Evolutionary conservation across 2,797 vertebrate genomes (phyloP).

Genomic region (Scolopax bukidnonensis): DNA sequence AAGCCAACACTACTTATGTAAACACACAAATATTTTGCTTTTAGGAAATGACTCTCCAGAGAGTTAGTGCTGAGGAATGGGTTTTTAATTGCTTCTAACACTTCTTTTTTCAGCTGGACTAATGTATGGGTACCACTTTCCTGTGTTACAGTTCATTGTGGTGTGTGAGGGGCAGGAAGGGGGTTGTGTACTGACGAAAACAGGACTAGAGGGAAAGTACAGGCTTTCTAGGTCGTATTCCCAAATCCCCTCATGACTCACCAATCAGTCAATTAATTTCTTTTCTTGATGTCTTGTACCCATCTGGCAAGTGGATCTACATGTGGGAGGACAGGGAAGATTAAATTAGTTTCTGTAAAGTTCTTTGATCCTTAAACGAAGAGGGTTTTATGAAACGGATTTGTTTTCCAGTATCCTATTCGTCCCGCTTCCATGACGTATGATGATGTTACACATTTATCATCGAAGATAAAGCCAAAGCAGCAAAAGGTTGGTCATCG

Average conservation of each 20-base stretch:
- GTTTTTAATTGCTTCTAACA: neutral
- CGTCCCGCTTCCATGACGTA: slow-evolving; percentile 93
- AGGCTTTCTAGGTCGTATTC: neutral
- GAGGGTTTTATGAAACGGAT: neutral
- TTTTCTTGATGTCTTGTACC: neutral
- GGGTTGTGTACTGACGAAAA: neutral
- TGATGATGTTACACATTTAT: slow-evolving; percentile 88
- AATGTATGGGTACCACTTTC: neutral
- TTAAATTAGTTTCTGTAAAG: neutral
- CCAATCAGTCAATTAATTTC: neutral
- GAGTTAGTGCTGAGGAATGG: neutral
- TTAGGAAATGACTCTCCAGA: neutral
- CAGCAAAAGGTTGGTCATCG: slow-evolving; percentile 88
- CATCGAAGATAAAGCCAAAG: slow-evolving; percentile 96
- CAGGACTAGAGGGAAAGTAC: neutral
- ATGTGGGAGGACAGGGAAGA: neutral
- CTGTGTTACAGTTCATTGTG: neutral
- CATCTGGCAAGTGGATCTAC: neutral
- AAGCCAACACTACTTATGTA: neutral
- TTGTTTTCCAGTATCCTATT: slow-evolving; percentile 88
- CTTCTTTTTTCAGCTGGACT: neutral
- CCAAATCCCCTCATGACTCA: neutral
- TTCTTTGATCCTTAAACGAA: neutral
- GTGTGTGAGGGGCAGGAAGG: neutral
- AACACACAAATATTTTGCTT: neutral